Percentiles rank a stretch among this genome's conserved stretches.
Conservation (phyloP, 2,797 vertebrate genomes). For the Vireo griseus region DNA sequence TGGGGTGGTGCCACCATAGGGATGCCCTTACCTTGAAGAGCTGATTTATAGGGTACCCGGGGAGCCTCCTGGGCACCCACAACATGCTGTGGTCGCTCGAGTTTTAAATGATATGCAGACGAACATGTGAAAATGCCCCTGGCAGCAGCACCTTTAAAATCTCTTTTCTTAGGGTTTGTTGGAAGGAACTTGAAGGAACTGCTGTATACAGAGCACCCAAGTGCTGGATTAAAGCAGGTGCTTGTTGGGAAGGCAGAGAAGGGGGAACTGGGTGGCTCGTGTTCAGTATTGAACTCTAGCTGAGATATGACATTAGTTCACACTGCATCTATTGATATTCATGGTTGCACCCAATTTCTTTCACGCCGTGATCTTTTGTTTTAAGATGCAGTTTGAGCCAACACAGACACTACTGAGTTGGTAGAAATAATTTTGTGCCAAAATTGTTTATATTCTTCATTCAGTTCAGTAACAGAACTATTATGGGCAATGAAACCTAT, state of each 20-base stretch:
- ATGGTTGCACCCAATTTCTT: not conserved
- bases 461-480: not conserved
- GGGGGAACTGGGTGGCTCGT: accelerated
- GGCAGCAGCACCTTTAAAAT: not conserved
- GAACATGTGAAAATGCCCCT: not conserved
- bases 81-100: accelerated
- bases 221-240: not conserved
- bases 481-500: not conserved
- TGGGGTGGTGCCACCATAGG: not conserved
- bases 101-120: not conserved
- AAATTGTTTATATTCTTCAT: not conserved
- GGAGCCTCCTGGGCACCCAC: not conserved
- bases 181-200: too few relatives aligned
- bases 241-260: not conserved
- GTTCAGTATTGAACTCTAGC: not conserved
- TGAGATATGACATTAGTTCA: not conserved
- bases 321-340: accelerated
- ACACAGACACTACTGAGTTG: not conserved
- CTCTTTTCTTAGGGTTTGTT: not conserved
- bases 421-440: not conserved
- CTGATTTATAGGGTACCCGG: too few relatives aligned
- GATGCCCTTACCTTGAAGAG: accelerated
- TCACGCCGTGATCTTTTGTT: not conserved
- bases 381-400: not conserved
- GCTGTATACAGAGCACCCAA: not conserved